Evolutionary conservation across 2,797 vertebrate genomes (phyloP).

Genomic region (Notamacropus eugenii): DNA sequence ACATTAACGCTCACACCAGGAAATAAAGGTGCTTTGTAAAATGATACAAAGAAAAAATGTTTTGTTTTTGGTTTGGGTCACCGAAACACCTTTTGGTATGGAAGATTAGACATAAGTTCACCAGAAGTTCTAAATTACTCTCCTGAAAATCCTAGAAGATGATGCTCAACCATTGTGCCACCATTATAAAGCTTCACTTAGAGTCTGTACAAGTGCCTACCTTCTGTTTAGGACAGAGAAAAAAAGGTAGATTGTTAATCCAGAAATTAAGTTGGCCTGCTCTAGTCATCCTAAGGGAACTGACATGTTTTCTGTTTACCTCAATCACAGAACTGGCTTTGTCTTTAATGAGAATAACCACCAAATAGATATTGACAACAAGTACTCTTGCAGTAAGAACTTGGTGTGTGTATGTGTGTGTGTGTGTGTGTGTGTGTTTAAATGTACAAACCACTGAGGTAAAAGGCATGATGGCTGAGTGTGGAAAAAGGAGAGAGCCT

Average conservation of each 20-base stretch:
- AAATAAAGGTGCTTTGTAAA: background rate
- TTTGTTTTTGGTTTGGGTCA: background rate
- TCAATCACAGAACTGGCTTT: background rate
- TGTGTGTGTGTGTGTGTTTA: background rate
- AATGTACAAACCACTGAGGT: background rate
- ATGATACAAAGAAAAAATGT: background rate
- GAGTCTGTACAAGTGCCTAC: background rate
- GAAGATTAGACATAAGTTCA: background rate
- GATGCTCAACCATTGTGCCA: background rate
- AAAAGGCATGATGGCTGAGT: background rate
- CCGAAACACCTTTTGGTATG: background rate
- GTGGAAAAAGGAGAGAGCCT: background rate
- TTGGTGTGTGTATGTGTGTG: background rate
- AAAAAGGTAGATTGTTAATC: background rate
- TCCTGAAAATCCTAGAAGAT: background rate
- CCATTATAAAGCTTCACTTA: background rate
- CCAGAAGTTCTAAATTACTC: background rate
- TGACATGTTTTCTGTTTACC: background rate
- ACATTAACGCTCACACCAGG: background rate
- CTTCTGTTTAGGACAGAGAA: background rate
- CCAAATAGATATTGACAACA: background rate
- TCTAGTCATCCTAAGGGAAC: background rate
- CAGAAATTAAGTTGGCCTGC: background rate
- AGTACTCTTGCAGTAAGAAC: background rate
- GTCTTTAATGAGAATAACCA: background rate